A percentile compares a stretch with the other conserved stretches of the same genome.
These are phyloP conservation scores for Malacoraja senta DNA, from an alignment of 2,797 vertebrate species.

Conservation along the genomic window DNA sequence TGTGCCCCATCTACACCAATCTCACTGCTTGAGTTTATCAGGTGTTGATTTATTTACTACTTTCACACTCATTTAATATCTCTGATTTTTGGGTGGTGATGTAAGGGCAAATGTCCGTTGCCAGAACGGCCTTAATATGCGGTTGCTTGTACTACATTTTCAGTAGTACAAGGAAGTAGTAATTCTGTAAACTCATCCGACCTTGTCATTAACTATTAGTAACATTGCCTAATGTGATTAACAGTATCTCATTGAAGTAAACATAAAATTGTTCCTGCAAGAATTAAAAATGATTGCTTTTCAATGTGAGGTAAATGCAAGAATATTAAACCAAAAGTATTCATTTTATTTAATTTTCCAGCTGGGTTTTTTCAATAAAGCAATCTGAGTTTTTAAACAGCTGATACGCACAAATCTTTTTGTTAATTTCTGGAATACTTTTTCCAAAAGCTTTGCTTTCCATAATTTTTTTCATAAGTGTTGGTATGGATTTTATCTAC, in stretches of 20 bases:
- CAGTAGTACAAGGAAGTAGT: background rate
- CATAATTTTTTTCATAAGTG: slow-evolving; percentile 39
- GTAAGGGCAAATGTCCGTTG: no score
- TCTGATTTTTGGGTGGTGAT: no score
- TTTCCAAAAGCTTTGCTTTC: slow-evolving; percentile 40
- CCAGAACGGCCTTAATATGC: no score
- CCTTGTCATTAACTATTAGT: background rate
- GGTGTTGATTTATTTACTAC: no score
- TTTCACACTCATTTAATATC: no score
- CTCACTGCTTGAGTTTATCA: no score
- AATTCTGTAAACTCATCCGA: background rate
- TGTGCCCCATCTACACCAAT: no score
- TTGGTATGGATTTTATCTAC: background rate
- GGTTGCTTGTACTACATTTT: background rate
- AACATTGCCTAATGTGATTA: background rate
- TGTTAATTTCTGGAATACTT: slow-evolving; percentile 43
- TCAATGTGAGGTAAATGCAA: background rate
- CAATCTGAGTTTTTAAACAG: slow-evolving; percentile 41
- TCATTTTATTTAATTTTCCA: background rate
- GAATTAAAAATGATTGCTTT: background rate
- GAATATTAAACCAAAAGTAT: background rate
- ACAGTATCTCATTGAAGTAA: background rate
- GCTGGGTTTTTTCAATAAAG: background rate
- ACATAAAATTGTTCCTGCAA: background rate
- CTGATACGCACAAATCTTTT: slow-evolving; percentile 43